These are phyloP conservation scores for Peromyscus californicus DNA, from an alignment of 2,113 vertebrate genomes.

Conservation along the genomic window DNA sequence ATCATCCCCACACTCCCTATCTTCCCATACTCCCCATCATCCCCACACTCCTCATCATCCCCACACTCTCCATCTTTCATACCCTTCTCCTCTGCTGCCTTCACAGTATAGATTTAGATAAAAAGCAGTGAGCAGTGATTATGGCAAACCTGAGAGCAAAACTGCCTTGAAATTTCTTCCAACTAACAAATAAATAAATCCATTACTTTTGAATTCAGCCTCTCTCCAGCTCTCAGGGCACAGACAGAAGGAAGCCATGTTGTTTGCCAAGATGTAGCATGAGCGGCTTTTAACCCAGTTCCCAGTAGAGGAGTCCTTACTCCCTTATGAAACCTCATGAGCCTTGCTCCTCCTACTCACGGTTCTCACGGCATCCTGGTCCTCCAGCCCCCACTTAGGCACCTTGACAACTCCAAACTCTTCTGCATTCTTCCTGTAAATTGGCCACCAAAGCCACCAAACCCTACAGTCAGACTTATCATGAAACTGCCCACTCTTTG, in stretches of 20 bases:
- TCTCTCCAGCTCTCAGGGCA: not conserved
- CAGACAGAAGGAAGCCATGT: not conserved
- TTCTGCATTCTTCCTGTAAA: not conserved
- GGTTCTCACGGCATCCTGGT: not conserved
- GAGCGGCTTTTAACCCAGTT: not conserved
- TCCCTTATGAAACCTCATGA: not conserved
- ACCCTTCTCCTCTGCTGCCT: not conserved
- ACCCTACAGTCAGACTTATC: not conserved
- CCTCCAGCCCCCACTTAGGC: not conserved
- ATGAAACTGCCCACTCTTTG: not conserved
- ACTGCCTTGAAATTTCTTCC: not conserved
- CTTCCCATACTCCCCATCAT: no score
- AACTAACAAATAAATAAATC: not conserved
- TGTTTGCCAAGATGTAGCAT: not conserved
- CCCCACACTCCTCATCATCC: no score
- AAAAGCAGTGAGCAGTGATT: not conserved
- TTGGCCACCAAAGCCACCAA: not conserved
- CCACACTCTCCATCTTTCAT: not conserved
- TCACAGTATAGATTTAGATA: not conserved
- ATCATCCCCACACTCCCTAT: no score
- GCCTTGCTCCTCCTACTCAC: not conserved
- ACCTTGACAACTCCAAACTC: not conserved
- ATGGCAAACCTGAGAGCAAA: not conserved
- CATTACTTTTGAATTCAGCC: not conserved
- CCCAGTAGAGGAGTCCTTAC: not conserved